Evolutionary conservation across 92 coral and sea anemone species (phyloP).

Genomic region (Zoanthus solanderi): DNA sequence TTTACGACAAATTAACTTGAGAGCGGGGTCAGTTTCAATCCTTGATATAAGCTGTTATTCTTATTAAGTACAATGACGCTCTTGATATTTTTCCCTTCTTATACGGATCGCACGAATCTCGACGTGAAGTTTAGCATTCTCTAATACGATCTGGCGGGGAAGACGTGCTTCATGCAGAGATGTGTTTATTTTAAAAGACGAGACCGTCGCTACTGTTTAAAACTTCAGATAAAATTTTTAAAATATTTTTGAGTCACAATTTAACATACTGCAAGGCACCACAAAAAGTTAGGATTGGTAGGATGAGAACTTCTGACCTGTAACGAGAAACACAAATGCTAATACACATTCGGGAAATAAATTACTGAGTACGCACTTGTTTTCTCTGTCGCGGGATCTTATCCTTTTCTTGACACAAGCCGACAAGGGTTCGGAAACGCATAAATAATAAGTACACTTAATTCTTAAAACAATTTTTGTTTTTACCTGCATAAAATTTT

Average conservation of each 20-base stretch:
- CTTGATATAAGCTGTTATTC: constrained; percentile 43
- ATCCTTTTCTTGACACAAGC: background rate
- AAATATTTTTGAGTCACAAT: constrained; percentile 16
- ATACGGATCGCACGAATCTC: constrained; percentile 20
- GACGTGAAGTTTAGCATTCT: background rate
- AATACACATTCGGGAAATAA: constrained; percentile 31
- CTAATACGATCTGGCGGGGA: constrained; percentile 1
- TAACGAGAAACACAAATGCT: constrained; percentile 30
- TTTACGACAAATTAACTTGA: constrained; percentile 30
- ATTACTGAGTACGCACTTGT: constrained; percentile 8
- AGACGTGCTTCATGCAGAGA: constrained; percentile 18
- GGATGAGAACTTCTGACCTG: constrained; percentile 1
- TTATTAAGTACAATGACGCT: constrained; percentile 29
- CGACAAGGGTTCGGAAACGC: background rate
- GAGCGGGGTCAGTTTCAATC: constrained; percentile 18
- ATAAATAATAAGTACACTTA: background rate
- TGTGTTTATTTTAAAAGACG: constrained; percentile 25
- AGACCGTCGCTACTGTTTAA: background rate
- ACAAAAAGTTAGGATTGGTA: background rate
- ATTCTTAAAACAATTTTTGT: constrained; percentile 9
- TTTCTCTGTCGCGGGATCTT: constrained; percentile 29
- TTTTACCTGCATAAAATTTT: constrained; percentile 3
- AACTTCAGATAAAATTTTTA: background rate
- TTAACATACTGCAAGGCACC: constrained; percentile 10
- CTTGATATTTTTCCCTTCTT: constrained; percentile 3